Conservation (phyloP, 92 coral and sea anemone species). For the Parazoanthus swiftii region DNA sequence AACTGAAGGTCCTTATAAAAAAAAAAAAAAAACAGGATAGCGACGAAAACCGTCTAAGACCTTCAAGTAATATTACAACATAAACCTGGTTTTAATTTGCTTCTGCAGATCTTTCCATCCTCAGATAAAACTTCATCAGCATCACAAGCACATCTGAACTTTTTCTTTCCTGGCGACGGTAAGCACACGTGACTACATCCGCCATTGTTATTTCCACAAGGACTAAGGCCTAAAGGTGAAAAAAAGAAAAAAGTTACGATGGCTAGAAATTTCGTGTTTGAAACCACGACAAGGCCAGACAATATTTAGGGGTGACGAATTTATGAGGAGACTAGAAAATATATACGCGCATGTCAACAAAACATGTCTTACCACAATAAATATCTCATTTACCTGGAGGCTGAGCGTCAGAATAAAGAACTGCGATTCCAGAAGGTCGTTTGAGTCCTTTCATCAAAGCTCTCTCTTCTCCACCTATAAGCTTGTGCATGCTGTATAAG, state of each 20-base stretch:
- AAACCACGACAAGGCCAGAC: too few relatives aligned
- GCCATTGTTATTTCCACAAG: conserved; percentile 15
- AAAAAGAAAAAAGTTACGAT: background rate
- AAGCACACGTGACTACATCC: conserved; percentile 29
- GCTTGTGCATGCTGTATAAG: conserved; percentile 4
- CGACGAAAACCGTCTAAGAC: too few relatives aligned
- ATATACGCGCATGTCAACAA: background rate
- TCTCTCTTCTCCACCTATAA: background rate
- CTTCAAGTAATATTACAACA: background rate
- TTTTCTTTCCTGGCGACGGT: conserved; percentile 13
- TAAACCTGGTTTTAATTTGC: background rate
- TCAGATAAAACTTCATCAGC: background rate
- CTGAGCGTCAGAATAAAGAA: background rate
- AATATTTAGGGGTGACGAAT: too few relatives aligned
- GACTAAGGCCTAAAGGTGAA: background rate
- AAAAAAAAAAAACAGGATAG: too few relatives aligned
- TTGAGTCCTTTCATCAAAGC: background rate
- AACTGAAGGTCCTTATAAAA: too few relatives aligned
- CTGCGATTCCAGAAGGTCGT: conserved; percentile 11
- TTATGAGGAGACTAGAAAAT: too few relatives aligned
- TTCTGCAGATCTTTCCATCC: conserved; percentile 15
- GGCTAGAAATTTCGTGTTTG: too few relatives aligned
- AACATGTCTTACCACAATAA: background rate
- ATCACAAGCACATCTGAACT: conserved; percentile 6
- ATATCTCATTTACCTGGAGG: background rate